Evolutionary conservation across 2,113 vertebrate genomes (phyloP).

Genomic region (Meriones unguiculatus): DNA sequence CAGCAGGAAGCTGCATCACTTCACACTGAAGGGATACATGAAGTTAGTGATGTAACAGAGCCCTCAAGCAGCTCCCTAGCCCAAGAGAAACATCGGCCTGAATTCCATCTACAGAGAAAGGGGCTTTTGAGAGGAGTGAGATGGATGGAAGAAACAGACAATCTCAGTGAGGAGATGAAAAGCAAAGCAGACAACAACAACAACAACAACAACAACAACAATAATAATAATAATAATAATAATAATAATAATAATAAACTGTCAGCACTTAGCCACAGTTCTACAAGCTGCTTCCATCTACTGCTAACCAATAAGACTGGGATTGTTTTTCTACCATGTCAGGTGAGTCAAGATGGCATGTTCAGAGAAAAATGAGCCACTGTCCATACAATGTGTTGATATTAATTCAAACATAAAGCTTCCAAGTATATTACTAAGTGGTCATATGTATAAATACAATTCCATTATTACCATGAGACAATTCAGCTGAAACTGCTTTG

Average conservation of each 20-base stretch:
- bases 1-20: background rate
- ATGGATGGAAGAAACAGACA: background rate
- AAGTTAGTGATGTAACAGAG: background rate
- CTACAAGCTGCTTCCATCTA: background rate
- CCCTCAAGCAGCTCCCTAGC: background rate
- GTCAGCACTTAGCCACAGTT: background rate
- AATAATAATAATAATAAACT: no score
- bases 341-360: background rate
- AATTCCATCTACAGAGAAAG: background rate
- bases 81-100: background rate
- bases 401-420: background rate
- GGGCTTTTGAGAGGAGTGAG: background rate
- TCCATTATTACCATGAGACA: background rate
- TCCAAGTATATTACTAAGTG: background rate
- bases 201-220: no score
- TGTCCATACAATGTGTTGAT: background rate
- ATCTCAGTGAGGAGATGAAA: background rate
- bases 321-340: background rate
- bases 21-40: background rate
- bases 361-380: background rate
- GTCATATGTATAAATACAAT: background rate
- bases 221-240: no score
- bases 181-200: background rate
- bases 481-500: background rate
- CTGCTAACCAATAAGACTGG: background rate